phyloP scores from a whole-genome alignment of 2,797 vertebrate genomes.

The Amphiprion clarkii region DNA sequence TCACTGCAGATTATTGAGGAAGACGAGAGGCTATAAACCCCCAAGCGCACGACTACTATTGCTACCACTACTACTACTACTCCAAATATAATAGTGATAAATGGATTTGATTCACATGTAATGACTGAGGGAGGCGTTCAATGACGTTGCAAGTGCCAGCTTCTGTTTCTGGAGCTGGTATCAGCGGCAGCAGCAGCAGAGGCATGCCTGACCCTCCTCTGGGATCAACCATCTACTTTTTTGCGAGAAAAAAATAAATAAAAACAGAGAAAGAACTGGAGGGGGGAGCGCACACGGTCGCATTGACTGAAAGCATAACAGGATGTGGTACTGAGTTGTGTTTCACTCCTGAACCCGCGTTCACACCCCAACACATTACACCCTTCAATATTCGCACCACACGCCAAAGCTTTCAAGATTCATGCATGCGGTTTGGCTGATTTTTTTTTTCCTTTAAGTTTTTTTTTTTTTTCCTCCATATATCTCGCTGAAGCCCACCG shows the following conservation, averaged over 20 bases:
- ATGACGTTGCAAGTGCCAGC: constrained; percentile 52
- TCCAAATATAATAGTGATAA: background rate
- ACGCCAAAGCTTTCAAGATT: constrained; percentile 47
- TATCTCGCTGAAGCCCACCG: constrained; percentile 12
- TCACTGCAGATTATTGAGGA: background rate
- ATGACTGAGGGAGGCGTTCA: constrained; percentile 9
- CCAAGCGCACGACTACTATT: too few species aligned
- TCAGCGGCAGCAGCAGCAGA: background rate
- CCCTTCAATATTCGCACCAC: constrained; percentile 45
- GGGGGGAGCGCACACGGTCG: constrained; percentile 36
- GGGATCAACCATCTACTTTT: constrained; percentile 57
- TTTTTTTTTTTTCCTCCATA: background rate
- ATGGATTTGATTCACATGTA: background rate
- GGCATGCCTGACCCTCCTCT: constrained; percentile 12
- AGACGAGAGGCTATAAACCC: too few species aligned
- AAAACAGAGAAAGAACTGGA: constrained; percentile 10
- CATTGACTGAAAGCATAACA: constrained; percentile 81
- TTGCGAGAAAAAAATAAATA: constrained; percentile 5
- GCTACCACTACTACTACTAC: too few species aligned
- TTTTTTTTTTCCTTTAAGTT: constrained; percentile 14
- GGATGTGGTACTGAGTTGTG: constrained; percentile 82
- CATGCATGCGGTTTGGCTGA: constrained; percentile 43
- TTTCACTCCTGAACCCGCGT: constrained; percentile 75
- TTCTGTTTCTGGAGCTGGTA: constrained; percentile 14
- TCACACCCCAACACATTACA: constrained; percentile 68